A percentile compares a stretch with the other conserved stretches of the same genome.
Conservation (phyloP, 1,140 invertebrate species). For the Eubasilissa regina region DNA sequence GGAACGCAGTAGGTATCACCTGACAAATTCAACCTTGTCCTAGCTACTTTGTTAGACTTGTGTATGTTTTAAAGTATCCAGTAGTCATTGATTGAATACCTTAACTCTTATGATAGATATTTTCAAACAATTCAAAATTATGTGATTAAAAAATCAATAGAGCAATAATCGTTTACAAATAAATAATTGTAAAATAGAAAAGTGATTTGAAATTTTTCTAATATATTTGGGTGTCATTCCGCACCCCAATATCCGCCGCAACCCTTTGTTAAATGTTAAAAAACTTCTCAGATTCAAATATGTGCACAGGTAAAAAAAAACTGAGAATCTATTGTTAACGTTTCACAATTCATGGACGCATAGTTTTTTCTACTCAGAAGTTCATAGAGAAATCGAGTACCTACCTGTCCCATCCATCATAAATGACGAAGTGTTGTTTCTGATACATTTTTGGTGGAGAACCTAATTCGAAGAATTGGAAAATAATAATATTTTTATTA, state of each 20-base stretch:
- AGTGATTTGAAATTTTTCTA: conserved; percentile 8
- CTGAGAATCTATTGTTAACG: conserved; percentile 26
- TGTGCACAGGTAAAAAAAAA: conserved; percentile 30
- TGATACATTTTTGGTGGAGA: conserved; percentile 37
- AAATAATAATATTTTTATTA: no score
- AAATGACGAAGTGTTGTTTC: conserved; percentile 32
- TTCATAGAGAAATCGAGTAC: conserved; percentile 27
- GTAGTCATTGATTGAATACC: no score
- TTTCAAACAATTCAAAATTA: no score
- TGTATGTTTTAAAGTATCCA: no score
- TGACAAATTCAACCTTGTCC: no score
- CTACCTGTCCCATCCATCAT: conserved; percentile 45
- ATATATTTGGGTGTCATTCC: conserved; percentile 33
- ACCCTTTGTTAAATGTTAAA: conserved; percentile 43
- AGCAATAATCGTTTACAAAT: no score
- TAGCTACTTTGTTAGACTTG: no score
- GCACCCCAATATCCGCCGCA: conserved; percentile 51
- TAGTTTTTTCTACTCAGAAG: conserved; percentile 1
- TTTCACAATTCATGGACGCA: conserved; percentile 34
- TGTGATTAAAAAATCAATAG: no score
- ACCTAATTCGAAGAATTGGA: neutral
- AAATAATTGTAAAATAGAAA: no score
- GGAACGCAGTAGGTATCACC: no score
- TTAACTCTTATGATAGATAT: no score
- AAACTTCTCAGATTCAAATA: conserved; percentile 27